Percentiles rank a stretch among this genome's conserved stretches.
Conservation (phyloP, 2,888 invertebrate genomes). For the Hipparchia semele region DNA sequence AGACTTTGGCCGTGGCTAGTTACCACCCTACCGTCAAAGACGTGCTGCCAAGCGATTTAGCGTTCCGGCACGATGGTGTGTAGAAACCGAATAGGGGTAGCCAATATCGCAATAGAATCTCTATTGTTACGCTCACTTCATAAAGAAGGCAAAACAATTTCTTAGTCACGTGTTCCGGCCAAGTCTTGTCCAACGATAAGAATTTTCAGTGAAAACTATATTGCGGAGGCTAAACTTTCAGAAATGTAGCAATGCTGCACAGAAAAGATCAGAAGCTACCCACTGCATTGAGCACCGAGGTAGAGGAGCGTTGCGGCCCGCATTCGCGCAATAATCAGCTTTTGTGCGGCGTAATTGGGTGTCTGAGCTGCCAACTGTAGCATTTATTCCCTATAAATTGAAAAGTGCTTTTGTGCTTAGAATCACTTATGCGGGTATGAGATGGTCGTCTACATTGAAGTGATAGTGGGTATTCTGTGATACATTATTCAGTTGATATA, state of each 20-base stretch:
- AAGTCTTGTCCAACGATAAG: neutral
- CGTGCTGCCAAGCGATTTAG: no score
- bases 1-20: no score
- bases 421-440: constrained; percentile 66
- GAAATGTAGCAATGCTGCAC: constrained; percentile 41
- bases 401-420: constrained; percentile 77
- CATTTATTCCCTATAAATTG: constrained; percentile 82
- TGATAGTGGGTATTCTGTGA: neutral
- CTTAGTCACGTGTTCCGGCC: neutral
- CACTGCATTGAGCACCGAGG: constrained; percentile 1
- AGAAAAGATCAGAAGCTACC: constrained; percentile 42
- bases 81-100: no score
- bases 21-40: no score
- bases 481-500: no score
- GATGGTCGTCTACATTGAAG: constrained; percentile 3
- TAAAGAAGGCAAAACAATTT: neutral
- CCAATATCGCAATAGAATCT: no score
- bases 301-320: constrained; percentile 47
- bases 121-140: neutral
- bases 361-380: constrained; percentile 81
- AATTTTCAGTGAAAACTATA: neutral
- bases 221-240: neutral
- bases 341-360: constrained; percentile 82
- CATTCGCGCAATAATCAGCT: constrained; percentile 79
- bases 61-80: no score